These are phyloP conservation scores for Caenorhabditis remanei DNA, from an alignment of 1,140 invertebrate species.

Conservation along the genomic window DNA sequence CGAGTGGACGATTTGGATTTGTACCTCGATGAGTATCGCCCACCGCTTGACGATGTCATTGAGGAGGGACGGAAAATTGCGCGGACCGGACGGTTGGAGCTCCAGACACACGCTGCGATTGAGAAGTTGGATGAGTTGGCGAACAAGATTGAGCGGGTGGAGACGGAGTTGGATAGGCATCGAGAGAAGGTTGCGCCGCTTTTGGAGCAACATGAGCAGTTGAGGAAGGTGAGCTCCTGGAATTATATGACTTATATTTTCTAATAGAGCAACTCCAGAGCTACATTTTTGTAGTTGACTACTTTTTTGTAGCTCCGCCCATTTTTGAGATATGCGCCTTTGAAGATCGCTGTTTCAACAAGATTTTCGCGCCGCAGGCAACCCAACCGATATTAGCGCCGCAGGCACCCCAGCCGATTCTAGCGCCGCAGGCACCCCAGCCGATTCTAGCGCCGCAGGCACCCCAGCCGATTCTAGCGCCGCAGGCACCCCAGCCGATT, in stretches of 20 bases:
- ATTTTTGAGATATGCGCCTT: no score
- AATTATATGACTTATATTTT: no score
- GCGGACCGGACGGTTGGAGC: conserved; percentile 71
- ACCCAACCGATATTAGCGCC: no score
- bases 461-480: no score
- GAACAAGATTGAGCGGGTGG: conserved; percentile 55
- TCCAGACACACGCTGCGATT: conserved; percentile 68
- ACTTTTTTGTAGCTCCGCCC: neutral
- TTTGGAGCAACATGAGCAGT: conserved; percentile 27
- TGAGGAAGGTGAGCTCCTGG: conserved; percentile 40
- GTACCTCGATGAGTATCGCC: conserved; percentile 63
- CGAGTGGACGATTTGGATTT: conserved; percentile 66
- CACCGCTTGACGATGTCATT: conserved; percentile 68
- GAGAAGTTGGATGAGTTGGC: conserved; percentile 70
- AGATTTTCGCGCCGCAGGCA: no score
- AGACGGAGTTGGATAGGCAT: conserved; percentile 65
- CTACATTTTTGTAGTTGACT: neutral
- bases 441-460: no score
- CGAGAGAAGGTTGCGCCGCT: conserved; percentile 49
- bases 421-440: no score
- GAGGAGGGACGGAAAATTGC: conserved; percentile 70
- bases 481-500: no score
- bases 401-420: no score
- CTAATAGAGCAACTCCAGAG: no score
- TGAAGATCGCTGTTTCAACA: no score